Percentiles rank a stretch among this genome's conserved stretches.
phyloP scores from a whole-genome alignment of 2,797 vertebrate species.

The Amblyopsis hoosieri region DNA sequence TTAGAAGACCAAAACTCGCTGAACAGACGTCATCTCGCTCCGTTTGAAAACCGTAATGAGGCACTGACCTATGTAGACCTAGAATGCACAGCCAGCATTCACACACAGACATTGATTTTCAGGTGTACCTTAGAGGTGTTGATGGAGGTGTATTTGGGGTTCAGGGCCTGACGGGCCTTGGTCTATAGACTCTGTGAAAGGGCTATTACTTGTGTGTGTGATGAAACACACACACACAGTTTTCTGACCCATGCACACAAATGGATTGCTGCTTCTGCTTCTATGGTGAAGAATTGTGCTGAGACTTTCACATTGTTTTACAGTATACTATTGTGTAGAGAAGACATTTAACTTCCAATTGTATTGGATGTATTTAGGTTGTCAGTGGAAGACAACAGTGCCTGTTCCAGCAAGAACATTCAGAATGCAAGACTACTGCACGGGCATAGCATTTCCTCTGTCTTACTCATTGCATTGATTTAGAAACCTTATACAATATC shows the following conservation, averaged over 20 bases:
- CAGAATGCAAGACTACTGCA: no score
- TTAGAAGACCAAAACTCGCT: no score
- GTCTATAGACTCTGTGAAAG: not conserved
- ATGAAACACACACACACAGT: no score
- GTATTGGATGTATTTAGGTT: no score
- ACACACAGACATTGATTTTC: not conserved
- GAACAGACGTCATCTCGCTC: not conserved
- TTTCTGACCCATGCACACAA: not conserved
- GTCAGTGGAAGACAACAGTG: no score
- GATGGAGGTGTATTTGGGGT: conserved; percentile 1
- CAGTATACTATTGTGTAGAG: no score
- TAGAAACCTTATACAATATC: not conserved
- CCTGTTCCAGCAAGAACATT: no score
- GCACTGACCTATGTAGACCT: not conserved
- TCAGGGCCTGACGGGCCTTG: not conserved
- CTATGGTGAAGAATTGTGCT: no score
- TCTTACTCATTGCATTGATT: not conserved
- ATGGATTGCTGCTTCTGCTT: no score
- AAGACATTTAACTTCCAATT: no score
- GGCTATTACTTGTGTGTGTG: not conserved
- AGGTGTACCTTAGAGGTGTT: not conserved
- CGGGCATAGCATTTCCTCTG: not conserved
- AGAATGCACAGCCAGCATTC: not conserved
- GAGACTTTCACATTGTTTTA: no score
- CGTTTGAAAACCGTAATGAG: not conserved